Percentiles rank a stretch among this genome's conserved stretches.
Evolutionary conservation across 2,797 vertebrate genomes (phyloP).

Genomic region (Lycodopsis pacificus): DNA sequence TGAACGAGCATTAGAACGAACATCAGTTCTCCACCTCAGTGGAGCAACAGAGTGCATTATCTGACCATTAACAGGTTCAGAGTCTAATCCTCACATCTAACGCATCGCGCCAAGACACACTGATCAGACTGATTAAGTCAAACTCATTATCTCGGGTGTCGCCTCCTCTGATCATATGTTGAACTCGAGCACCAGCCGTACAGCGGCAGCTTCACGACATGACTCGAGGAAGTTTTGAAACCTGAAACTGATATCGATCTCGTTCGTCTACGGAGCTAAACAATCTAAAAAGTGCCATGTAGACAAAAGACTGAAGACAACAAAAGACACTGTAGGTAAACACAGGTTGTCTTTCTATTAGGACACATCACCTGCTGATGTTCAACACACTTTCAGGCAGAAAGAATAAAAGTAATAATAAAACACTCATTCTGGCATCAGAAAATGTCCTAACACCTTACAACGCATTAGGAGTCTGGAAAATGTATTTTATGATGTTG

Average conservation of each 20-base stretch:
- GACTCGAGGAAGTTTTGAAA: conserved; percentile 24
- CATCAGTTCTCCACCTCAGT: neutral
- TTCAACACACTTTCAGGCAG: neutral
- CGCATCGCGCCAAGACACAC: neutral
- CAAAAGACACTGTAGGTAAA: neutral
- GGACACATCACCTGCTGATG: neutral
- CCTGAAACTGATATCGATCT: conserved; percentile 13
- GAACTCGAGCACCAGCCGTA: neutral
- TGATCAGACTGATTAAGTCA: conserved; percentile 41
- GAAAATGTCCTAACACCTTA: neutral
- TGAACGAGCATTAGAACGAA: neutral
- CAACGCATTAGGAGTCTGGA: neutral
- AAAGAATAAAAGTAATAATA: neutral
- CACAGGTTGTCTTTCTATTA: neutral
- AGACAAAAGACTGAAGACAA: neutral
- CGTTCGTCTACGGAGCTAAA: conserved; percentile 2
- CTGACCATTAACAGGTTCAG: conserved; percentile 18
- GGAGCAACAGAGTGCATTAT: conserved; percentile 8
- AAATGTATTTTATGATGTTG: neutral
- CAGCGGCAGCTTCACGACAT: neutral
- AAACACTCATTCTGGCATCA: neutral
- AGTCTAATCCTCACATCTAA: conserved; percentile 21
- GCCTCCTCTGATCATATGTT: conserved; percentile 11
- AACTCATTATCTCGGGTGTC: conserved; percentile 8
- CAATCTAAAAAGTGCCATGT: neutral